Evolutionary conservation across 2,797 vertebrate species (phyloP).

Genomic region (Mycteria americana): DNA sequence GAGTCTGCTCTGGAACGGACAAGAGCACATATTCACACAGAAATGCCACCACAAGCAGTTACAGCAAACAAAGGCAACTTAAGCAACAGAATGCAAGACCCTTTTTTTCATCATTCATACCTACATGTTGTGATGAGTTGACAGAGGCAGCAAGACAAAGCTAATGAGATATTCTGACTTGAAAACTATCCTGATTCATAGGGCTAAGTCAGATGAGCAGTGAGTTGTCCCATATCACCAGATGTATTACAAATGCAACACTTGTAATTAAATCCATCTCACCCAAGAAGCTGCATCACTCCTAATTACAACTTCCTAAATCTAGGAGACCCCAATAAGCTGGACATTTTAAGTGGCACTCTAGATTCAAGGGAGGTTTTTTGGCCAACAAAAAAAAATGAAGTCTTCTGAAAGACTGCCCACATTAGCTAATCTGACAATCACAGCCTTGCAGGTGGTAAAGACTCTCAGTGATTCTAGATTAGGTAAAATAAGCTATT

Average conservation of each 20-base stretch:
- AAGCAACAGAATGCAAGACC: neutral
- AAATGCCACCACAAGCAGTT: neutral
- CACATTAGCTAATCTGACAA: neutral
- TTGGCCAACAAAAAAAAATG: neutral
- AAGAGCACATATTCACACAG: conserved; percentile 53
- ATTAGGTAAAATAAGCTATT: neutral
- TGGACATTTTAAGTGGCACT: neutral
- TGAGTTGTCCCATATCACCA: neutral
- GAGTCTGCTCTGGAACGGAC: conserved; percentile 83
- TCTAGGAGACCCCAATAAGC: neutral
- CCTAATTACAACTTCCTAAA: neutral
- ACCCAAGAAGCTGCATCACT: neutral
- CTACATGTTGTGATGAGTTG: rapidly evolving
- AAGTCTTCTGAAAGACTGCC: neutral
- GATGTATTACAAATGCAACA: neutral
- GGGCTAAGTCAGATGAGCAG: neutral
- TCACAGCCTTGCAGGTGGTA: neutral
- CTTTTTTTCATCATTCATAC: neutral
- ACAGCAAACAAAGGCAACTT: neutral
- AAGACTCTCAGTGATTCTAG: neutral
- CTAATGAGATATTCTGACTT: neutral
- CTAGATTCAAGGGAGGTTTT: neutral
- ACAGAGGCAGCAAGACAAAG: neutral
- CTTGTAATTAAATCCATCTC: neutral
- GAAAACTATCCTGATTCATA: neutral